Base-by-base conservation (phyloP, 2,888 invertebrate species). In the Bombylius discolor region DNA sequence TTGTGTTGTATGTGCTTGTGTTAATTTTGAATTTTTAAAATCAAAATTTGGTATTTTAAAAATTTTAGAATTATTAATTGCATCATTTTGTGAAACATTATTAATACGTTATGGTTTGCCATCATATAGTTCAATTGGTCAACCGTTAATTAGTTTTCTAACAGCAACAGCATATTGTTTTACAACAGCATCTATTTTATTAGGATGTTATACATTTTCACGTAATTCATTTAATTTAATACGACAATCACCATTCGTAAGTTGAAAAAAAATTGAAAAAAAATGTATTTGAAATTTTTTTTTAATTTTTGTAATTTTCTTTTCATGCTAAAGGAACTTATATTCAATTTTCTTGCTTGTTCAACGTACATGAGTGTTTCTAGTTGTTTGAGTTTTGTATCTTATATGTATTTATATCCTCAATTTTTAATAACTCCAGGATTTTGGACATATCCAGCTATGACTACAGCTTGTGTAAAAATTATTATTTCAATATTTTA, bases 381-480 rank as follows among this genome's bases (percentile, higher is more conserved):
- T 3, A 83, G 85, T 1, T 91, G 87, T 69, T 81, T 92, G 75
- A 85, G 86, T 0, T 83, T 88, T 62, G 82, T 86, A 1, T 87
- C 89, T 31, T 84, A 88, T 63, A 75, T 88, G 47, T 85, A 85
- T 70, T 74, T 92, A 53, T 85, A 86, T 73, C 86, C 87, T 1
- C 79, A 83, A 64, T 89, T 90, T 70, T 76, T 84, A 39, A 67
- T 83, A 8, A 73, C 80, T 56, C 85, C 81, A 47, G 86, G 90
- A 62, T 88, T 87, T 67, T 84, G 89, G 66, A 87, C 87, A 13
- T 90, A 89, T 76, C 90, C 91, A n/a, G 88, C 90, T 4, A 87
- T 91, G 86, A 87, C 87, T 36, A 87, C 87, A 1, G 85, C 87
- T 62, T 90, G 90, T 71, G 91, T 92, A 76, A 82, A 57, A 9